These are phyloP conservation scores for Zingel zingel DNA, from an alignment of 2,113 vertebrate species.

Conservation along the genomic window DNA sequence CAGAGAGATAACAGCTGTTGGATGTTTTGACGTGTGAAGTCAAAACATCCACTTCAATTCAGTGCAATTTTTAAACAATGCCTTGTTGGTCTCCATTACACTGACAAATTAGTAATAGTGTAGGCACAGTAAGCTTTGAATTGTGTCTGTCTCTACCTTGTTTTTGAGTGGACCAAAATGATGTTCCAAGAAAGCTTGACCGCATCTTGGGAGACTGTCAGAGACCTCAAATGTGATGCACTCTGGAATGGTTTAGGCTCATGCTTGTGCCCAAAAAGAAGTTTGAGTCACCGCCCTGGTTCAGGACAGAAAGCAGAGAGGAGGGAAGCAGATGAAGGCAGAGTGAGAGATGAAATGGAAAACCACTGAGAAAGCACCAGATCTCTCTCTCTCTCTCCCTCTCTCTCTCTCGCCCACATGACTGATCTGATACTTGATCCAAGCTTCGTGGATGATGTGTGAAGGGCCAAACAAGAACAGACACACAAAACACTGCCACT, in stretches of 20 bases:
- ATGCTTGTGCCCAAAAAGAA: background rate
- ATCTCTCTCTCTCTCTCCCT: background rate
- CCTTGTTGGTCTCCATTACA: background rate
- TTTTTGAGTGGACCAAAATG: background rate
- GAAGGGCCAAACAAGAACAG: conserved; percentile 41
- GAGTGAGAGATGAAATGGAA: conserved; percentile 45
- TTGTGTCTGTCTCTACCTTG: background rate
- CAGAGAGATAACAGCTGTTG: conserved; percentile 11
- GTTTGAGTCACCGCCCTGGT: conserved; percentile 32
- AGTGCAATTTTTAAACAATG: conserved; percentile 17
- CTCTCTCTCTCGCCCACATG: conserved; percentile 9
- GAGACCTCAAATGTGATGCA: background rate
- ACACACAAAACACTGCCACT: conserved; percentile 25
- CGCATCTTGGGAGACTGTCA: background rate
- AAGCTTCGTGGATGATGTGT: conserved; percentile 42
- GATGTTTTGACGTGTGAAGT: background rate
- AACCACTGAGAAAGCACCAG: conserved; percentile 57
- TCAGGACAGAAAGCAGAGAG: conserved; percentile 3
- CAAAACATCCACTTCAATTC: too few species aligned
- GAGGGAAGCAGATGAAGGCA: conserved; percentile 25
- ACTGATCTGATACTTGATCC: conserved; percentile 62
- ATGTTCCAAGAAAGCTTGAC: background rate
- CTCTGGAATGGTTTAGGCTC: background rate
- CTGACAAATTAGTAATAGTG: conserved; percentile 20
- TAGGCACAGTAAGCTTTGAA: background rate